phyloP scores from a whole-genome alignment of 2,888 invertebrate genomes.

The Aspidiotus destructor region DNA sequence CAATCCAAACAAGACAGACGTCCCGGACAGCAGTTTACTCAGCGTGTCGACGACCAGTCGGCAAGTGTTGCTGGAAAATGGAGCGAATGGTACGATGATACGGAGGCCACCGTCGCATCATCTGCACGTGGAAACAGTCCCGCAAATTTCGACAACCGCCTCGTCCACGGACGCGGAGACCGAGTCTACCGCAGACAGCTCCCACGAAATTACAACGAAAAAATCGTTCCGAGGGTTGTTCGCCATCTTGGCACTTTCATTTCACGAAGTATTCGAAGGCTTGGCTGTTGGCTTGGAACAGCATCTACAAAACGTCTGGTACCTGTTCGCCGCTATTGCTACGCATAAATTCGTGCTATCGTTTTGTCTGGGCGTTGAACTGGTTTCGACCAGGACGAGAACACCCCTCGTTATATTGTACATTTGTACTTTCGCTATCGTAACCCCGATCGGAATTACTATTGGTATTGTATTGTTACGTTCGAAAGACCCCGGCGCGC shows the following conservation, averaged over 20 bases:
- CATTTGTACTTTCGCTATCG: conserved; percentile 54
- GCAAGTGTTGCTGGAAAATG: conserved; percentile 38
- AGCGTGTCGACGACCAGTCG: conserved; percentile 38
- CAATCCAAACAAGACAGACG: conserved; percentile 32
- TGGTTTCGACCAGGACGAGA: conserved; percentile 49
- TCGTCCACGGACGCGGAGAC: conserved; percentile 33
- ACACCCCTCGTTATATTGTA: conserved; percentile 47
- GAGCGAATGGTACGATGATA: conserved; percentile 25
- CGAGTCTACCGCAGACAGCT: conserved; percentile 33
- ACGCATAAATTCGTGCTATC: conserved; percentile 58
- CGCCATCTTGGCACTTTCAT: conserved; percentile 55
- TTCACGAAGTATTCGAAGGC: conserved; percentile 62
- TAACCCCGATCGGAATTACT: conserved; percentile 59
- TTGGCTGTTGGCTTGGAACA: conserved; percentile 69
- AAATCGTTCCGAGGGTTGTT: conserved; percentile 47
- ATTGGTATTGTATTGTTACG: conserved; percentile 50
- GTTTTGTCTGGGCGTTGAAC: conserved; percentile 57
- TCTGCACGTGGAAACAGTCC: conserved; percentile 33
- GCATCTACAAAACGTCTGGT: conserved; percentile 53
- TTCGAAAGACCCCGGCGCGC: conserved; percentile 41
- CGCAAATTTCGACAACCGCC: conserved; percentile 20
- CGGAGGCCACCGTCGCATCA: conserved; percentile 25
- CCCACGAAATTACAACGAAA: conserved; percentile 33
- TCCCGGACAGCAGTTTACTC: conserved; percentile 28
- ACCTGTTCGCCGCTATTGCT: conserved; percentile 55